phyloP scores from a whole-genome alignment of 2,888 invertebrate genomes.

The Latheticus oryzae region DNA sequence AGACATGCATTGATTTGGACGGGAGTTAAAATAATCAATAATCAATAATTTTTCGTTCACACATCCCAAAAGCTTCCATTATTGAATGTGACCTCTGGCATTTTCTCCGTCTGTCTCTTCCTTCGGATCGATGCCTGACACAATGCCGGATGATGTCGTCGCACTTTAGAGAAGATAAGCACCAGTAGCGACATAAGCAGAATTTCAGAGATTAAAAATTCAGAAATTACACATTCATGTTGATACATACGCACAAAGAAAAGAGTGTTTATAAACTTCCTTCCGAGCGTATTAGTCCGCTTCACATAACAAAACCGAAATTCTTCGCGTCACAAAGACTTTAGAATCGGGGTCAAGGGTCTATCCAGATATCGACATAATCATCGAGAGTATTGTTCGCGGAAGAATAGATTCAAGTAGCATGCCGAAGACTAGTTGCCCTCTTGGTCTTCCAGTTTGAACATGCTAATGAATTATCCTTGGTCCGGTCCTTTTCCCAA shows the following conservation, averaged over 20 bases:
- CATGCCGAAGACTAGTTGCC: conserved; percentile 20
- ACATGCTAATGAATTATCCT: conserved; percentile 38
- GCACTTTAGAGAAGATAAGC: conserved; percentile 8
- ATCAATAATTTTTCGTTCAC: conserved; percentile 54
- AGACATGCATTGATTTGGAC: too few relatives aligned
- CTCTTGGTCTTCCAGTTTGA: conserved; percentile 25
- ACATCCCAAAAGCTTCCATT: conserved; percentile 47
- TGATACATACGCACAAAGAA: too few relatives aligned
- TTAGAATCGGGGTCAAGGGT: conserved; percentile 44
- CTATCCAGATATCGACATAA: conserved; percentile 48
- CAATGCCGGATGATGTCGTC: conserved; percentile 31
- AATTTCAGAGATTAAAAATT: too few relatives aligned
- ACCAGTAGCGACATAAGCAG: conserved; percentile 6
- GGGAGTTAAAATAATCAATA: too few relatives aligned
- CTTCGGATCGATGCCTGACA: conserved; percentile 46
- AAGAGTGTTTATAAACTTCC: conserved; percentile 2
- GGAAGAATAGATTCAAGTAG: conserved; percentile 21
- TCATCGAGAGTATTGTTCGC: conserved; percentile 46
- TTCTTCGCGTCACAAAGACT: conserved; percentile 28
- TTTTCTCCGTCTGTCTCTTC: conserved; percentile 38
- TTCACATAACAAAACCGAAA: conserved; percentile 31
- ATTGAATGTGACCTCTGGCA: conserved; percentile 46
- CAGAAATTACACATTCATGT: too few relatives aligned
- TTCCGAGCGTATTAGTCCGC: conserved; percentile 20
- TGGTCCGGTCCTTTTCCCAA: conserved; percentile 23